Evolutionary conservation across 2,797 vertebrate species (phyloP).

Genomic region (Spinibarbus caldwelli): DNA sequence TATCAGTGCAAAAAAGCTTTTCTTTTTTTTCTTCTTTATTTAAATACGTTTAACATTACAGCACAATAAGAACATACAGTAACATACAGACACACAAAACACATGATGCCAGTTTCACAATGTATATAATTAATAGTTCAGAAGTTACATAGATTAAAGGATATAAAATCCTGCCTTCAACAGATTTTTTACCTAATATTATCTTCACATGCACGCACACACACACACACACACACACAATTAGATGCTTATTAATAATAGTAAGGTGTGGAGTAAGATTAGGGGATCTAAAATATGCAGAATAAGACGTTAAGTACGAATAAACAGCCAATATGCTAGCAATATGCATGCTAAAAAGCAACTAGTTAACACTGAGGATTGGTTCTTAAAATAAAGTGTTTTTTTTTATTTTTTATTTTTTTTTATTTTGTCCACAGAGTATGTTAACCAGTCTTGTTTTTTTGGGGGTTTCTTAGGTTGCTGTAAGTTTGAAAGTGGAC

Average conservation of each 20-base stretch:
- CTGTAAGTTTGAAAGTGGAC: not conserved
- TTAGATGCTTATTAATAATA: not conserved
- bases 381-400: not conserved
- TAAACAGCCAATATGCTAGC: not conserved
- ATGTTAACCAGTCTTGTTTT: not conserved
- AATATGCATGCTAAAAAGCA: not conserved
- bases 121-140: too few species aligned
- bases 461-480: not conserved
- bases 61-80: too few species aligned
- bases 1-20: not conserved
- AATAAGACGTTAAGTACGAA: not conserved
- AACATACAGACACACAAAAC: too few species aligned
- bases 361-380: not conserved
- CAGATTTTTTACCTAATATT: too few species aligned
- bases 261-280: not conserved
- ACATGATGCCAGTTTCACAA: too few species aligned
- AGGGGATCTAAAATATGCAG: not conserved
- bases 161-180: too few species aligned
- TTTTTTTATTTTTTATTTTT: too few species aligned
- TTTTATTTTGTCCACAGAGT: not conserved
- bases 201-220: too few species aligned
- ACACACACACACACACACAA: too few species aligned
- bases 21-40: too few species aligned
- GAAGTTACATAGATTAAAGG: too few species aligned
- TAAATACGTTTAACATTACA: too few species aligned